phyloP scores from a whole-genome alignment of 2,888 invertebrate species.

The Perithous albicinctus region DNA sequence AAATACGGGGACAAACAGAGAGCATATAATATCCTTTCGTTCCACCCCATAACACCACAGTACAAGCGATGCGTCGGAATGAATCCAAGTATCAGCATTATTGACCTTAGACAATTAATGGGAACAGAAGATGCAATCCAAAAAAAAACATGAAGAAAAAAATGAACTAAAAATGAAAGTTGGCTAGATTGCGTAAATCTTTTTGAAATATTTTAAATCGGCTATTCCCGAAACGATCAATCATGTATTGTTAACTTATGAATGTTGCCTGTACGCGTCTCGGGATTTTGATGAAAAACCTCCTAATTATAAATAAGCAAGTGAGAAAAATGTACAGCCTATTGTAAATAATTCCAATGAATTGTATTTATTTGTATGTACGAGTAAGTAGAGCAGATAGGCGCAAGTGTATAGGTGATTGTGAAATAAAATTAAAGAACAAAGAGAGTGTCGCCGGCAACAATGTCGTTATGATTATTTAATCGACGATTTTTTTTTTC shows the following conservation, averaged over 20 bases:
- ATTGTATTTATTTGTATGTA: slow-evolving; percentile 49
- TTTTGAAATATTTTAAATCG: slow-evolving; percentile 49
- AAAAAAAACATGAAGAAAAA: too few species aligned
- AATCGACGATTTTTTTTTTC: neutral
- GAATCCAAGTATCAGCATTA: slow-evolving; percentile 37
- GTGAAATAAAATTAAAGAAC: slow-evolving; percentile 26
- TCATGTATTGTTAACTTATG: slow-evolving; percentile 34
- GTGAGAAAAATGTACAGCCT: slow-evolving; percentile 22
- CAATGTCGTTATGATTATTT: neutral
- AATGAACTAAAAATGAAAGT: slow-evolving; percentile 58
- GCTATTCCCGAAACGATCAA: slow-evolving; percentile 46
- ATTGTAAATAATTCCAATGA: slow-evolving; percentile 53
- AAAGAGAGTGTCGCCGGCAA: neutral
- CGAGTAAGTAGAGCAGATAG: neutral
- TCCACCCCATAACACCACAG: slow-evolving; percentile 32
- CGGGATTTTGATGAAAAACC: neutral
- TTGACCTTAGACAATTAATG: slow-evolving; percentile 61
- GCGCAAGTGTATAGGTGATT: slow-evolving; percentile 17
- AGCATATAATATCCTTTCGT: slow-evolving; percentile 1
- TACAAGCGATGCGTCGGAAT: slow-evolving; percentile 46
- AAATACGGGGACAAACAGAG: neutral
- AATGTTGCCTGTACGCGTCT: neutral
- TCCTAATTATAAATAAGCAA: neutral
- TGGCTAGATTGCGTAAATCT: slow-evolving; percentile 43
- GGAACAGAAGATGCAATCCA: slow-evolving; percentile 51